Percentiles rank a stretch among this genome's conserved stretches.
phyloP scores from a whole-genome alignment of 2,797 vertebrate genomes.

The Lindbergichthys nudifrons region DNA sequence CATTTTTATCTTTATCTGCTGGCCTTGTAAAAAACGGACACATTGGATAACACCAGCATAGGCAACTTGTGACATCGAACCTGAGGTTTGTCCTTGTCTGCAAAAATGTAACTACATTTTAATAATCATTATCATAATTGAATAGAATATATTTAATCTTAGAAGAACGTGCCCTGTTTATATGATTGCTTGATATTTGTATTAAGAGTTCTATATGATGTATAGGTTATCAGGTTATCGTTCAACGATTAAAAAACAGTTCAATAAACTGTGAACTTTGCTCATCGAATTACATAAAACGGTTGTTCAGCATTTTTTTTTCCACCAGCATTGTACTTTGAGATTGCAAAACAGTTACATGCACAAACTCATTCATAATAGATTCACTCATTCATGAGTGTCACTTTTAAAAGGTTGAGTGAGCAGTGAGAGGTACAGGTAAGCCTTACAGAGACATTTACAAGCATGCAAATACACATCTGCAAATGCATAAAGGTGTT shows the following conservation, averaged over 20 bases:
- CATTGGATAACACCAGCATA: no score
- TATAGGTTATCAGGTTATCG: neutral
- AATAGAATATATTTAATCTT: neutral
- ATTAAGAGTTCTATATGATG: neutral
- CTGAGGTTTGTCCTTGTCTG: neutral
- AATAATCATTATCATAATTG: neutral
- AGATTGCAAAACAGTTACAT: neutral
- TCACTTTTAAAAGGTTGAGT: constrained; percentile 2
- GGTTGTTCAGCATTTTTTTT: neutral
- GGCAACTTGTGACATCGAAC: neutral
- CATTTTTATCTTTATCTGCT: constrained; percentile 43
- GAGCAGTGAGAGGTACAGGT: neutral
- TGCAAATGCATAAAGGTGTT: neutral
- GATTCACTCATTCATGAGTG: neutral
- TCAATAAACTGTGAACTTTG: constrained; percentile 31
- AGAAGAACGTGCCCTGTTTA: neutral
- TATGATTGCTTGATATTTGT: constrained; percentile 8
- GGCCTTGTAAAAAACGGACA: constrained; percentile 32
- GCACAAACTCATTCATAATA: neutral
- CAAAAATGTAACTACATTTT: neutral
- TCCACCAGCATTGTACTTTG: neutral
- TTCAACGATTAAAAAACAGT: no score
- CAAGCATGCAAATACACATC: neutral
- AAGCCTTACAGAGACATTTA: neutral
- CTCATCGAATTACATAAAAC: neutral